Evolutionary conservation across 2,888 invertebrate species (phyloP).

Genomic region (Ashinkailepas kermadecensis): DNA sequence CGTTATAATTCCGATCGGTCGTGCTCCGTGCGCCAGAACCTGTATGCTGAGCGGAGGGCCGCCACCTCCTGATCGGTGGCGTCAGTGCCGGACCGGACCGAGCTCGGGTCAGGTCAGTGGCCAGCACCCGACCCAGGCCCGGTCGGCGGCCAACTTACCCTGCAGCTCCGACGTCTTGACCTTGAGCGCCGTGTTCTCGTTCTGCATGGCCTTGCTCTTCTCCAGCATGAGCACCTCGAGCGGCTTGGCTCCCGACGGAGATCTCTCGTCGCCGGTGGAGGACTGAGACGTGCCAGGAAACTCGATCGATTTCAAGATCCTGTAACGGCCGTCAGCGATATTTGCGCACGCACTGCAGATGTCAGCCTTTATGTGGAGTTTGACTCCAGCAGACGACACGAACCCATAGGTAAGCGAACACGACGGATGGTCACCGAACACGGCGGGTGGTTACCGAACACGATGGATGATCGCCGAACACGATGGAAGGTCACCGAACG

Average conservation of each 20-base stretch:
- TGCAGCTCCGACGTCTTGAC: conserved; percentile 11
- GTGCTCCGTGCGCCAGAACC: not conserved
- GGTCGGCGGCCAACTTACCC: conserved; percentile 6
- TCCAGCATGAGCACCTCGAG: conserved; percentile 68
- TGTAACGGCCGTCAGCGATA: not conserved
- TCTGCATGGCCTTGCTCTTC: conserved; percentile 61
- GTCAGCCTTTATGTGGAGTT: too few species aligned
- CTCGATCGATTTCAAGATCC: conserved; percentile 19
- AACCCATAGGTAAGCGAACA: too few species aligned
- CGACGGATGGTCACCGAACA: too few species aligned
- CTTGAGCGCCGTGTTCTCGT: conserved; percentile 45
- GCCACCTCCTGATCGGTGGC: not conserved
- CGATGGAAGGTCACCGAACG: too few species aligned
- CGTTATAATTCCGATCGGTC: not conserved
- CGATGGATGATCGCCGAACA: too few species aligned
- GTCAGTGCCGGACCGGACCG: not conserved
- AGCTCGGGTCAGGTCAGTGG: not conserved
- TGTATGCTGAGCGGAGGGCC: too few species aligned
- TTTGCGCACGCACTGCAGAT: not conserved
- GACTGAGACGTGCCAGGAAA: conserved; percentile 15
- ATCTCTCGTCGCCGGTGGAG: not conserved
- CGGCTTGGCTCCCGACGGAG: conserved; percentile 32
- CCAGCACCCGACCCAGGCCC: not conserved
- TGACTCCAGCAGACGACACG: too few species aligned
- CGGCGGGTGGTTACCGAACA: too few species aligned